A percentile compares a stretch with the other conserved stretches of the same genome.
phyloP scores from a whole-genome alignment of 2,113 vertebrate species.

The Pluvianellus socialis region DNA sequence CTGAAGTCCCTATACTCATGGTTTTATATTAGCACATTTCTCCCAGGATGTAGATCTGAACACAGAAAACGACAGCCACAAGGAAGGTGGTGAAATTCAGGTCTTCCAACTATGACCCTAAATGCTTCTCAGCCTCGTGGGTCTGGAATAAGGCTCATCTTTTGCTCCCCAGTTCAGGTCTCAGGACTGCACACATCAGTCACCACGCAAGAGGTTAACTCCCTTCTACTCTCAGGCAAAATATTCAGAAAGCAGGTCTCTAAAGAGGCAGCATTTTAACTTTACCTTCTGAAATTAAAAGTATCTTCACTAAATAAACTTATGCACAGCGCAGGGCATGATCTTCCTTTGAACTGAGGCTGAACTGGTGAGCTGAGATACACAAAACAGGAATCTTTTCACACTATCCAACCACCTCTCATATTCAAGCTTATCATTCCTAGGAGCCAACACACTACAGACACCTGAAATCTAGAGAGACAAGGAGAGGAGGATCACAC shows the following conservation, averaged over 20 bases:
- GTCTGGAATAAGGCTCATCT: not conserved
- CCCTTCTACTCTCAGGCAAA: not conserved
- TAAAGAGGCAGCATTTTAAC: not conserved
- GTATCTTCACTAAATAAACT: not conserved
- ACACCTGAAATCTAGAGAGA: not conserved
- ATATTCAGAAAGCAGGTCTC: not conserved
- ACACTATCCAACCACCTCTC: not conserved
- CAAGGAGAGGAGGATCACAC: not conserved
- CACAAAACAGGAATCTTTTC: not conserved
- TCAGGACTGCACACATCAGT: not conserved
- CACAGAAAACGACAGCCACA: not conserved
- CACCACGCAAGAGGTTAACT: not conserved
- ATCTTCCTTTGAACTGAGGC: not conserved
- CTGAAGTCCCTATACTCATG: not conserved
- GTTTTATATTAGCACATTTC: not conserved
- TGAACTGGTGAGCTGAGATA: not conserved
- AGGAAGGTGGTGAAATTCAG: not conserved
- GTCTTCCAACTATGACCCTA: not conserved
- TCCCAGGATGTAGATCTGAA: not conserved
- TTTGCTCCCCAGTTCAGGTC: not conserved
- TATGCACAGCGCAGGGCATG: not conserved
- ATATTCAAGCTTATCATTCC: not conserved
- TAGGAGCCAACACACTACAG: not conserved
- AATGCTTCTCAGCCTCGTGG: not conserved
- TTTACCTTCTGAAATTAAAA: not conserved